These are phyloP conservation scores for Eueremaeus valkanovi DNA, from an alignment of 2,888 invertebrate species.

Conservation along the genomic window DNA sequence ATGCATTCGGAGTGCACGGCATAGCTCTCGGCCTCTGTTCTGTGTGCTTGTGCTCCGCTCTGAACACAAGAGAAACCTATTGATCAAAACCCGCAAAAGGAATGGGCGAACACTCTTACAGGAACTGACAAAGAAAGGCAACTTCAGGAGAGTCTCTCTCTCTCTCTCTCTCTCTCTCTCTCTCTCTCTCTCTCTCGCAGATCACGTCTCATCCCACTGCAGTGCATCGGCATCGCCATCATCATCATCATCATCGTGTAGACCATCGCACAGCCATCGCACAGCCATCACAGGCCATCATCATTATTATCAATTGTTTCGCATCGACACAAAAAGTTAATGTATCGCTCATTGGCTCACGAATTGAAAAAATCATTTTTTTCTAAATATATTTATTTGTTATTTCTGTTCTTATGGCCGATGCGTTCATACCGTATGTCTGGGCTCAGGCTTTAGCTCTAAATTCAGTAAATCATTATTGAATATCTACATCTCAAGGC, in stretches of 20 bases:
- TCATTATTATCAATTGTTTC: constrained; percentile 35
- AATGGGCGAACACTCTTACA: constrained; percentile 18
- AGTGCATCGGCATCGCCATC: background rate
- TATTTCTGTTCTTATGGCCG: background rate
- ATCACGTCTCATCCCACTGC: background rate
- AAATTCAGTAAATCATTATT: background rate
- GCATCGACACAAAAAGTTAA: constrained; percentile 33
- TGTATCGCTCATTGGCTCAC: constrained; percentile 31
- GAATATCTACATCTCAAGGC: constrained; percentile 24
- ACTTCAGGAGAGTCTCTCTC: background rate
- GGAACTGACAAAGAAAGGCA: constrained; percentile 24
- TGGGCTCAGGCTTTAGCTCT: background rate
- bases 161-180: too few species aligned
- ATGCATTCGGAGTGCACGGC: constrained; percentile 4
- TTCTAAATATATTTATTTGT: too few species aligned
- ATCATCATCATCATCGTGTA: constrained; percentile 31
- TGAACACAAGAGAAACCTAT: constrained; percentile 16
- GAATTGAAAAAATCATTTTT: constrained; percentile 1
- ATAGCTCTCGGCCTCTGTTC: constrained; percentile 13
- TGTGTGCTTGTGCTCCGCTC: too few species aligned
- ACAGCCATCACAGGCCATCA: background rate
- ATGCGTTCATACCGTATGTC: too few species aligned
- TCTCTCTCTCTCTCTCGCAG: too few species aligned
- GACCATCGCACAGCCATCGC: too few species aligned
- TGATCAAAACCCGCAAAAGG: constrained; percentile 23